Evolutionary conservation across 2,888 invertebrate genomes (phyloP).

Genomic region (Ephialtes manifestator): DNA sequence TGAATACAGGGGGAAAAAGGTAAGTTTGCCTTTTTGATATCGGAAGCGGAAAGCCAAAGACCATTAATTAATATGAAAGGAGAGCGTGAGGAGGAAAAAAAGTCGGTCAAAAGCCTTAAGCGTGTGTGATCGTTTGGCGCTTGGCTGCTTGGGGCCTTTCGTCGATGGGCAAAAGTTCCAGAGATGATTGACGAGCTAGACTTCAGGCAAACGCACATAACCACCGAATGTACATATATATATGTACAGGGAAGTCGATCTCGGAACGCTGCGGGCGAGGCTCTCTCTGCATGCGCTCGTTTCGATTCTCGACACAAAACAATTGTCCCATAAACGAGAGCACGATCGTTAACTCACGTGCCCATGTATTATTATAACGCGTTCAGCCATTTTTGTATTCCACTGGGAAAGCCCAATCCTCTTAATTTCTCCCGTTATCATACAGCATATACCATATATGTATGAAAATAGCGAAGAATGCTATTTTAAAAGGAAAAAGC

Average conservation of each 20-base stretch:
- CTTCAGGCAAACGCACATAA: constrained; percentile 4
- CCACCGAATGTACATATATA: neutral
- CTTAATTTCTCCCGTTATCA: constrained; percentile 28
- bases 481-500: constrained; percentile 31
- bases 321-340: constrained; percentile 79
- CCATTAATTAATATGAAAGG: constrained; percentile 38
- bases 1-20: neutral
- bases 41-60: constrained; percentile 36
- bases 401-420: neutral
- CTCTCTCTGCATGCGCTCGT: constrained; percentile 55
- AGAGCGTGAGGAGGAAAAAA: constrained; percentile 26
- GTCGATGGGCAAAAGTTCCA: constrained; percentile 48
- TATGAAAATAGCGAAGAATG: neutral
- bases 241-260: neutral
- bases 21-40: neutral
- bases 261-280: constrained; percentile 39
- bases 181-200: constrained; percentile 66
- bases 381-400: constrained; percentile 32
- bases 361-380: constrained; percentile 46
- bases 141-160: neutral
- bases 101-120: constrained; percentile 32
- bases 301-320: constrained; percentile 64
- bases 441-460: neutral
- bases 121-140: constrained; percentile 27
- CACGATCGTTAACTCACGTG: constrained; percentile 66